Conservation (phyloP, 2,797 vertebrate species). For the Sebastes goodei region DNA sequence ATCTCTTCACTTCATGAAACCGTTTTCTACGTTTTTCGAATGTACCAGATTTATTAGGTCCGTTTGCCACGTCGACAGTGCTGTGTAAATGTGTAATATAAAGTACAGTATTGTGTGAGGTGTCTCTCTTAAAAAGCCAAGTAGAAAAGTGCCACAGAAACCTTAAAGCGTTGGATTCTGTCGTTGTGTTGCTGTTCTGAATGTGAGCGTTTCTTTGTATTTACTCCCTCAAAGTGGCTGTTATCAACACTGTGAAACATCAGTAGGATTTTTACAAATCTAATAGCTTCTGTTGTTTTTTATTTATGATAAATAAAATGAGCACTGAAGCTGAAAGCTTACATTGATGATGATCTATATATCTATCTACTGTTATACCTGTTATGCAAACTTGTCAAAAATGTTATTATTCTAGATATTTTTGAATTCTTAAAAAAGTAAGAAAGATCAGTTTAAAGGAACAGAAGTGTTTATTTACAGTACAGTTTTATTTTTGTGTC, state of each 20-base stretch:
- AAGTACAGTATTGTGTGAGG: constrained; percentile 70
- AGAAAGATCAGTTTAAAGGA: neutral
- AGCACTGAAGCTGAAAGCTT: constrained; percentile 38
- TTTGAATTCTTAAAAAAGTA: neutral
- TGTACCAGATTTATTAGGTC: constrained; percentile 59
- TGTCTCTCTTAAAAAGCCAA: constrained; percentile 73
- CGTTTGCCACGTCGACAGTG: constrained; percentile 53
- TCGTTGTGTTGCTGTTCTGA: constrained; percentile 77
- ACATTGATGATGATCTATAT: neutral
- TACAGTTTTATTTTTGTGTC: neutral
- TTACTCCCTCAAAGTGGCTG: constrained; percentile 75
- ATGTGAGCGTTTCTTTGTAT: constrained; percentile 75
- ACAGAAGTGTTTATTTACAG: neutral
- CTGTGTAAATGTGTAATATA: constrained; percentile 77
- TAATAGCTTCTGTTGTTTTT: constrained; percentile 62
- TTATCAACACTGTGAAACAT: constrained; percentile 84
- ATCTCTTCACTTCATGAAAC: constrained; percentile 18
- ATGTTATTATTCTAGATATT: neutral
- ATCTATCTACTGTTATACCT: neutral
- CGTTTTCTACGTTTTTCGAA: constrained; percentile 63
- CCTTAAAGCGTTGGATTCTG: constrained; percentile 72
- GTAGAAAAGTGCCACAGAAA: constrained; percentile 80
- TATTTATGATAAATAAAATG: constrained; percentile 74
- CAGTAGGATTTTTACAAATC: constrained; percentile 70
- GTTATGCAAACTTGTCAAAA: neutral